Evolutionary conservation across 2,113 vertebrate genomes (phyloP), one percentile per base, ranked within the genome.

Genomic region (Acanthochromis polyacanthus): DNA sequence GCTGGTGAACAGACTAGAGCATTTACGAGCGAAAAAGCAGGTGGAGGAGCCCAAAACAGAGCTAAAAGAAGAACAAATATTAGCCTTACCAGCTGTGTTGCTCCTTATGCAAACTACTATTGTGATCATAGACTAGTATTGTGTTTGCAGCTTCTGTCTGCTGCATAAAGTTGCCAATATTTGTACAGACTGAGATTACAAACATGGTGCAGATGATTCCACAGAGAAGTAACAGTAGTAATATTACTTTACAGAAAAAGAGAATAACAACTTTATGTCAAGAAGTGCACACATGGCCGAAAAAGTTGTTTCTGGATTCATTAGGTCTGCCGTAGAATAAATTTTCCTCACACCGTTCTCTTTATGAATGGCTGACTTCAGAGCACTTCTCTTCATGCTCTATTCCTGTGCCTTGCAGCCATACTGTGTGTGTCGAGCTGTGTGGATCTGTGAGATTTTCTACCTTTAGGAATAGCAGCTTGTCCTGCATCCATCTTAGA

Each of bases 401-500:
- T 12, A n/a, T 52, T 57, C 32, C 12, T 43, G 52, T 64, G 23
- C 52, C 62, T 71, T 48, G 14, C 69, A 83, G 57, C 79, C 73
- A 40, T 70, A 75, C 40, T 43, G 12, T 32, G 30, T 69, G 61
- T 63, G 80, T 84, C 73, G 51, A 56, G 50, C 46, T 36, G 70
- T 77, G 73, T 69, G 20, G 61, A 78, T 75, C 67, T 58, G 56
- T 52, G 63, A 78, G 83, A 83, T 80, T 72, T 88, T 88, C 83
- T 80, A 88, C 82, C 86, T 84, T 84, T 69, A 83, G 87, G 73
- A 63, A 61, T 71, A 68, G 81, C 71, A 72, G 81, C 73, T 86
- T 83, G 55, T 83, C 81, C 85, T 71, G 82, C 50, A n/a, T 84
- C 69, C 83, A 77, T 77, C 78, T 89, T 81, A 88, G 84, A 89